phyloP scores from a whole-genome alignment of 2,113 vertebrate genomes.

The Pao palembangensis region DNA sequence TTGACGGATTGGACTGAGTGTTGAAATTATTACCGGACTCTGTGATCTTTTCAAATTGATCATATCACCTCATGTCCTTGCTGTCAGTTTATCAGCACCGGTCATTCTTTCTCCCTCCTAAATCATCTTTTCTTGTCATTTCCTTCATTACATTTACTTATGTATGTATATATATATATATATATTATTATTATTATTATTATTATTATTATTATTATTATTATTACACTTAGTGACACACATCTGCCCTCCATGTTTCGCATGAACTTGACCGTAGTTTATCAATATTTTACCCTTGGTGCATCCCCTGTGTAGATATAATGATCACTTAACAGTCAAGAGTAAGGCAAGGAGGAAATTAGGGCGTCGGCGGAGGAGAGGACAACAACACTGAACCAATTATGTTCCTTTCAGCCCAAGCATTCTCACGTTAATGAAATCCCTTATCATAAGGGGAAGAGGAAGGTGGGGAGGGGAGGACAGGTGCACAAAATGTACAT shows the following conservation, averaged over 20 bases:
- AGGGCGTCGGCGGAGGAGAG: slow-evolving; percentile 73
- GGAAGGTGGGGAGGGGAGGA: slow-evolving; percentile 71
- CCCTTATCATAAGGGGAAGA: slow-evolving; percentile 73
- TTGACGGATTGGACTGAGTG: slow-evolving; percentile 54
- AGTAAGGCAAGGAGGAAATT: slow-evolving; percentile 77
- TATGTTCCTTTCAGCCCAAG: slow-evolving; percentile 77
- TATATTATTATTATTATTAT: no score
- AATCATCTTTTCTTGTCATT: slow-evolving; percentile 16
- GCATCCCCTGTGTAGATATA: slow-evolving; percentile 75
- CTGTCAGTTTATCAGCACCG: slow-evolving; percentile 74
- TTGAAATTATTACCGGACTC: slow-evolving; percentile 72
- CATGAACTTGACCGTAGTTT: slow-evolving; percentile 69
- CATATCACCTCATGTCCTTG: slow-evolving; percentile 75
- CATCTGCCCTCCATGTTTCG: slow-evolving; percentile 31
- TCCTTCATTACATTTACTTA: slow-evolving; percentile 26
- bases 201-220: no score
- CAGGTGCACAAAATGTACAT: slow-evolving; percentile 76
- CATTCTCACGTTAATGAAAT: slow-evolving; percentile 80
- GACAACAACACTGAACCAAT: slow-evolving; percentile 79
- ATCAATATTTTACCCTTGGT: slow-evolving; percentile 79
- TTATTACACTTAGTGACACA: neutral
- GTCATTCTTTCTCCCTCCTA: slow-evolving; percentile 12
- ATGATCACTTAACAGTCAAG: slow-evolving; percentile 81
- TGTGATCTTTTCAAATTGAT: slow-evolving; percentile 81
- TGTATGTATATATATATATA: slow-evolving; percentile 24